A percentile compares a stretch with the other conserved stretches of the same genome.
phyloP scores from a whole-genome alignment of 2,797 vertebrate species.

The Emydoidea blandingii region DNA sequence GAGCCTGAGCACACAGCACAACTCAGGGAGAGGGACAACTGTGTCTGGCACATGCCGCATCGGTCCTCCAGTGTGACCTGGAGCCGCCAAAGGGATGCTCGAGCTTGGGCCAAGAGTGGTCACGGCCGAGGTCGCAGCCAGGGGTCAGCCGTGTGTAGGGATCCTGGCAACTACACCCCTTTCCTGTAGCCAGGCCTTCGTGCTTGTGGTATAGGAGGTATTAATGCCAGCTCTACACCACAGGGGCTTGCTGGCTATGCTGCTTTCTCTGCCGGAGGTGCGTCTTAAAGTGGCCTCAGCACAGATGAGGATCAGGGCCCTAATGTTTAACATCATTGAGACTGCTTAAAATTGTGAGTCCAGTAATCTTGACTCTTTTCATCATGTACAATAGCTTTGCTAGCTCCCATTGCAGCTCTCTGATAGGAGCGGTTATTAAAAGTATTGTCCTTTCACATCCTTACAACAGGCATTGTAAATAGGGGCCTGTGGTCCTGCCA shows the following conservation, averaged over 20 bases:
- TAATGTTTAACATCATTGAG: neutral
- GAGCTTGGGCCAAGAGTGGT: neutral
- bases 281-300: neutral
- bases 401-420: neutral
- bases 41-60: fast-evolving
- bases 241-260: neutral
- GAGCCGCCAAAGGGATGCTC: neutral
- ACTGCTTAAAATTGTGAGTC: neutral
- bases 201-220: neutral
- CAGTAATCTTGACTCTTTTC: neutral
- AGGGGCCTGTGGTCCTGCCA: neutral
- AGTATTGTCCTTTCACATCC: neutral
- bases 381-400: neutral
- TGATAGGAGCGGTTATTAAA: neutral
- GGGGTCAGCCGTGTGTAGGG: neutral
- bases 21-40: neutral
- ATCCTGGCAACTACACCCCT: neutral
- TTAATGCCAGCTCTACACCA: neutral
- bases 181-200: neutral
- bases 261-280: fast-evolving
- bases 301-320: fast-evolving
- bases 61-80: neutral
- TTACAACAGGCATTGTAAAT: neutral
- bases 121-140: neutral
- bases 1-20: neutral